phyloP scores from a whole-genome alignment of 2,888 invertebrate genomes.

The Dioctria linearis region DNA sequence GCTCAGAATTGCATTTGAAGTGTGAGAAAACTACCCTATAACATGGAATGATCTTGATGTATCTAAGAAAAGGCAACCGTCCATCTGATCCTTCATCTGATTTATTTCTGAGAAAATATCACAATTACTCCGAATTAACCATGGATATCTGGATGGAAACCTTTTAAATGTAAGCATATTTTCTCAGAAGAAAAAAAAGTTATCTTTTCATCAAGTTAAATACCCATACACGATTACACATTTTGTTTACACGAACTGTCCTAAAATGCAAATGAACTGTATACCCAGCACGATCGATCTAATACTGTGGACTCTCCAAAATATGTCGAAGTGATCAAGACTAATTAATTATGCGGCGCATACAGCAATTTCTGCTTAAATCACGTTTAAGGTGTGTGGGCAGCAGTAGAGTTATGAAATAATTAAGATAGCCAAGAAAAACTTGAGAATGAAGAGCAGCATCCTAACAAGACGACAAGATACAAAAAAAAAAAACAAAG shows the following conservation, averaged over 20 bases:
- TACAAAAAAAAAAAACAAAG: conserved; percentile 25
- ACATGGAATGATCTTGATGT: not conserved
- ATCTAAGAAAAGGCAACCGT: too few relatives aligned
- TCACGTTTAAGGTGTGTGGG: conserved; percentile 49
- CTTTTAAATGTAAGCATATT: not conserved
- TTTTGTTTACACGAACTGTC: conserved; percentile 31
- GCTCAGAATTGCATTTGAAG: not conserved
- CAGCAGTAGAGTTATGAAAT: conserved; percentile 50
- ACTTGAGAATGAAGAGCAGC: conserved; percentile 40
- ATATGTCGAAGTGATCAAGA: conserved; percentile 50
- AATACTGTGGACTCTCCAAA: conserved; percentile 27
- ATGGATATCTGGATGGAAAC: not conserved
- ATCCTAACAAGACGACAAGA: conserved; percentile 44
- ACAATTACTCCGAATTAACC: too few relatives aligned
- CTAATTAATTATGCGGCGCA: conserved; percentile 55
- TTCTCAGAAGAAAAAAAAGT: conserved; percentile 1
- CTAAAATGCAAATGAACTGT: conserved; percentile 47
- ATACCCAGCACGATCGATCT: conserved; percentile 30
- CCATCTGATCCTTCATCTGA: too few relatives aligned
- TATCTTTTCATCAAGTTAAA: conserved; percentile 30
- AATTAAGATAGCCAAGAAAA: conserved; percentile 48
- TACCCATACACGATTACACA: conserved; percentile 10
- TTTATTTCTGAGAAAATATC: too few relatives aligned
- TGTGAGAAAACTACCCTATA: conserved; percentile 36
- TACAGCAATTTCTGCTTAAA: conserved; percentile 48